Evolutionary conservation across 2,888 invertebrate species (phyloP), one percentile per base, ranked within the genome.

Genomic region (Drosophila silvestris): DNA sequence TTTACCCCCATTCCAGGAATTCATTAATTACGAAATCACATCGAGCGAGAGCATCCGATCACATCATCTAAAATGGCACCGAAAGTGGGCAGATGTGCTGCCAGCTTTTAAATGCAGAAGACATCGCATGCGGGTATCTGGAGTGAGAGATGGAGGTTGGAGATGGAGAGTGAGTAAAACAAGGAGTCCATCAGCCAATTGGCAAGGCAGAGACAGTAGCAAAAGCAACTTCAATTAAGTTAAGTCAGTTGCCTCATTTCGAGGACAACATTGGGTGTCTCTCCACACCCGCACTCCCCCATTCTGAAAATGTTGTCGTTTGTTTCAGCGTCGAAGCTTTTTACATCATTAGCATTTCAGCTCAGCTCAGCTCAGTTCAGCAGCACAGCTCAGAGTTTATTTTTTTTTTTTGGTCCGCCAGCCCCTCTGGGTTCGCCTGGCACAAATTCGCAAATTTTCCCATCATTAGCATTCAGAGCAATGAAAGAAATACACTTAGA

Each of bases 401-500:
- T 47, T n/a, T 9, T 9, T 39, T 3, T 47, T 47, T 44, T 12
- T 69, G 71, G 4, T 50, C 26, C 16, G n/a, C 16, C 26, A 39
- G 19, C 53, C 33, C 37, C 56, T 30, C 12, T 50, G 47, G 14
- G 14, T 12, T 44, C 59, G 82, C 61, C 72, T 87, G 82, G 71
- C 81, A 79, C 79, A 85, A 86, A 90, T 88, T 88, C 91, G 81
- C 87, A 88, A 88, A 88, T 88, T 88, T 90, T 88, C 91, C 91
- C 87, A 88, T 88, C 87, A 88, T 88, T 90, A 88, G 91, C 91
- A 90, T 88, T 89, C 87, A 89, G 85, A 81, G 89, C 87, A 90
- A 88, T 88, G 91, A 87, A 89, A 90, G 87, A 88, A 88, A 88
- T 88, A 90, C 87, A 89, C 87, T 87, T 88, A 81, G 76, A 73